Evolutionary conservation across 2,797 vertebrate genomes (phyloP).

Genomic region (Xiphorhynchus erythropygius): DNA sequence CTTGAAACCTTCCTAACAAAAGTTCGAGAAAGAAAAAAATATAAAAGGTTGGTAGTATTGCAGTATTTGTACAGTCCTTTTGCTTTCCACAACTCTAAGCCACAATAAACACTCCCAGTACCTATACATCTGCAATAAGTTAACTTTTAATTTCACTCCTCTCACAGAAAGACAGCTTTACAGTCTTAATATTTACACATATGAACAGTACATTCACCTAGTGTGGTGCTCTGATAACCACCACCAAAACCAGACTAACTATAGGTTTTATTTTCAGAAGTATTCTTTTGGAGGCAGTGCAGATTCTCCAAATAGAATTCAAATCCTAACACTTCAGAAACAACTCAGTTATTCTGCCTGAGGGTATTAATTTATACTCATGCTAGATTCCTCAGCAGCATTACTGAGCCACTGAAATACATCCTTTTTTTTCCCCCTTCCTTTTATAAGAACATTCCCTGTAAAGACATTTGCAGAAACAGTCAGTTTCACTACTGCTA

Average conservation of each 20-base stretch:
- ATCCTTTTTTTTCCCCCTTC: not conserved
- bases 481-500: not conserved
- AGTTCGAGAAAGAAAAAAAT: not conserved
- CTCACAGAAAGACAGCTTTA: not conserved
- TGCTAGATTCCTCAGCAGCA: not conserved
- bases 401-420: not conserved
- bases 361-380: not conserved
- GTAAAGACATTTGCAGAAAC: not conserved
- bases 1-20: not conserved
- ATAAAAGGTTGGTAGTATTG: not conserved
- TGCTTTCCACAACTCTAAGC: not conserved
- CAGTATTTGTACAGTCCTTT: not conserved
- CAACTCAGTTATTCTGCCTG: not conserved
- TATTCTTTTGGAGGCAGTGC: not conserved
- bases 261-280: not conserved
- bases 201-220: not conserved
- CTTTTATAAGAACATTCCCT: not conserved
- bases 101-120: not conserved
- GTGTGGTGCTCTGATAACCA: not conserved
- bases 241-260: not conserved
- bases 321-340: not conserved
- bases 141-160: not conserved
- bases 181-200: not conserved
- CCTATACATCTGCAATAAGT: not conserved
- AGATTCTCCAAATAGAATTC: not conserved